Base-by-base conservation (phyloP, 2,797 vertebrate species). In the Pampus argenteus region DNA sequence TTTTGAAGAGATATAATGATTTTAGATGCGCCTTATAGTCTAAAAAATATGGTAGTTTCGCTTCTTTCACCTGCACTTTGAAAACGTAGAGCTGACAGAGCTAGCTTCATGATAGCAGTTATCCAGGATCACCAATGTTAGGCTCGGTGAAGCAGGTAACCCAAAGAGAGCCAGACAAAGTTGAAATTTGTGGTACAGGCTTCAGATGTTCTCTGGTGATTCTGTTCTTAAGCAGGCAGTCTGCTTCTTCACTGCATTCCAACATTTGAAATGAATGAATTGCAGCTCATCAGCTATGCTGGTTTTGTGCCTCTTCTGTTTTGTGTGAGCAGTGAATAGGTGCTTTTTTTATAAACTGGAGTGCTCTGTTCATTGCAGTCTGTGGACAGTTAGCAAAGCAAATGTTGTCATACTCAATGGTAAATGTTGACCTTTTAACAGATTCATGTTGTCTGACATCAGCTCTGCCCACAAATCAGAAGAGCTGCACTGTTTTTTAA, bases 341-440 rank as follows among this genome's bases (percentile, higher is more conserved):
- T 11, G 52, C 78, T 75, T 86, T 84, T 84, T 66, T 85, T 52
- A 11, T 13, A 8, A n/a, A 62, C 36, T 61, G 42, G 17, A 54
- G 34, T 47, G 60, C 67, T 66, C 60, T 66, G 71, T 76, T 78
- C 56, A 31, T 45, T 72, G 69, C 61, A 22, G 56, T 56, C 71
- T 70, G 59, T 54, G 75, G 68, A 72, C 66, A 64, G 56, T 73
- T 76, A 69, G 67, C 55, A 66, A 72, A 81, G 68, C 69, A 57
- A 73, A 83, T 82, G 60, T 65, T 66, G 51, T 50, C 63, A 40
- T 54, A 78, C 59, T 63, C 45, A 66, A 42, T 72, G 65, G 47
- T 76, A 70, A 79, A 72, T 64, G 72, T 68, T 86, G 85, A 87
- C 82, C 85, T 81, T 87, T 86, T 64, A 51, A 79, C 54, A 26